A percentile compares a stretch with the other conserved stretches of the same genome.
Evolutionary conservation across 2,113 vertebrate genomes (phyloP).

Genomic region (Tiliqua scincoides): DNA sequence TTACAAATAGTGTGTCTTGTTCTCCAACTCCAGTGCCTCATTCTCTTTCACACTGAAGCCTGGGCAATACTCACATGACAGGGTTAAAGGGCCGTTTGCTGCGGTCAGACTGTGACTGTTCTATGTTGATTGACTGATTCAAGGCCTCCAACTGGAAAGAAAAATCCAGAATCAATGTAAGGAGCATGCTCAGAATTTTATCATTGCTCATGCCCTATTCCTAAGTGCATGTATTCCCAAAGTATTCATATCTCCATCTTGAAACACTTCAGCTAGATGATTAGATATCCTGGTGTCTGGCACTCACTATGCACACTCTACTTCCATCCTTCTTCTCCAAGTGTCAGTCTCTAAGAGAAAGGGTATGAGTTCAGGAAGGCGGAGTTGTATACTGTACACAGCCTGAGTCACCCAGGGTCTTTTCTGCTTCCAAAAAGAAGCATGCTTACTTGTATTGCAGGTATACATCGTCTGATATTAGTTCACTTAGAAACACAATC

Average conservation of each 20-base stretch:
- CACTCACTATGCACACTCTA: background rate
- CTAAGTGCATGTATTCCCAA: background rate
- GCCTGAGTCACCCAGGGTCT: background rate
- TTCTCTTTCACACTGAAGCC: background rate
- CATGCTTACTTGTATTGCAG: background rate
- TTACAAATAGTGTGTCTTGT: background rate
- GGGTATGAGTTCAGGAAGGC: too few species aligned
- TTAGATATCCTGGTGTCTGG: background rate
- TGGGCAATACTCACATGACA: constrained; percentile 87
- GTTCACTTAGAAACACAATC: background rate
- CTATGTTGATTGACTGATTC: constrained; percentile 98
- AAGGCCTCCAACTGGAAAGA: constrained; percentile 88
- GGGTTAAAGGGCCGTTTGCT: constrained; percentile 99
- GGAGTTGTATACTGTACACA: too few species aligned
- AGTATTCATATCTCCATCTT: background rate
- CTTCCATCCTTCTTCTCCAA: background rate
- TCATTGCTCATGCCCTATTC: background rate
- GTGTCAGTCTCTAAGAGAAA: background rate
- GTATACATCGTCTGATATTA: background rate
- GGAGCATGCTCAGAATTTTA: background rate
- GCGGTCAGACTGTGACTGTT: constrained; percentile 97
- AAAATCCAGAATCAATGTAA: background rate
- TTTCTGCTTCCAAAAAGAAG: background rate
- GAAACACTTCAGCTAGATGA: background rate
- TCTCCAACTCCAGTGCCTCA: background rate